Evolutionary conservation across 1,140 invertebrate genomes (phyloP).

Genomic region (Orius laevigatus): DNA sequence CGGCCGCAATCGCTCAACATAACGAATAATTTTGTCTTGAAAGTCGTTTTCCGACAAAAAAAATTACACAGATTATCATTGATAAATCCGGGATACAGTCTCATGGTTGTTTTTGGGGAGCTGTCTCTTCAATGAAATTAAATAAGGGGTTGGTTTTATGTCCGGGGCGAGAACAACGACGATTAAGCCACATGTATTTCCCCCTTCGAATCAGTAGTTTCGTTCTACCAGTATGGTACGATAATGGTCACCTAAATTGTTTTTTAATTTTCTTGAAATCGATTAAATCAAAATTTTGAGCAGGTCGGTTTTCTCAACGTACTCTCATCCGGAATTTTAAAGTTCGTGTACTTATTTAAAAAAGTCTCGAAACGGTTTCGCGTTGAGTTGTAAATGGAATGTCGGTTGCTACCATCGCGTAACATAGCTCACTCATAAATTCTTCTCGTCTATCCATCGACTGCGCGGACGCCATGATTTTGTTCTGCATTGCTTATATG

Average conservation of each 20-base stretch:
- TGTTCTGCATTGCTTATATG: no score
- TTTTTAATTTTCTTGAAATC: no score
- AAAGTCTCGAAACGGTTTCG: neutral
- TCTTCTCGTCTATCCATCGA: neutral
- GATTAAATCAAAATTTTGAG: no score
- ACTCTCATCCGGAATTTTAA: neutral
- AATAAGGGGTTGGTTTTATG: no score
- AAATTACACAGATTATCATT: neutral
- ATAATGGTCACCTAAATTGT: neutral
- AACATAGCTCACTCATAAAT: neutral
- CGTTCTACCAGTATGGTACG: neutral
- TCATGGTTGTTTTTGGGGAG: neutral
- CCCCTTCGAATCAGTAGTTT: neutral
- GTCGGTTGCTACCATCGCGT: neutral
- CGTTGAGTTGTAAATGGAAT: neutral
- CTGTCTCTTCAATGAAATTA: neutral
- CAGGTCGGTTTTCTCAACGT: neutral
- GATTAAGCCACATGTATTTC: no score
- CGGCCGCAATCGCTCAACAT: neutral
- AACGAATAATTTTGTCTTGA: neutral
- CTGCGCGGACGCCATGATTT: no score
- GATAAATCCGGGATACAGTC: neutral
- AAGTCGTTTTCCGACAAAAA: neutral
- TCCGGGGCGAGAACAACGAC: no score
- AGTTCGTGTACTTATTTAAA: neutral